phyloP scores from a whole-genome alignment of 2,113 vertebrate genomes.

The Garra rufa region DNA sequence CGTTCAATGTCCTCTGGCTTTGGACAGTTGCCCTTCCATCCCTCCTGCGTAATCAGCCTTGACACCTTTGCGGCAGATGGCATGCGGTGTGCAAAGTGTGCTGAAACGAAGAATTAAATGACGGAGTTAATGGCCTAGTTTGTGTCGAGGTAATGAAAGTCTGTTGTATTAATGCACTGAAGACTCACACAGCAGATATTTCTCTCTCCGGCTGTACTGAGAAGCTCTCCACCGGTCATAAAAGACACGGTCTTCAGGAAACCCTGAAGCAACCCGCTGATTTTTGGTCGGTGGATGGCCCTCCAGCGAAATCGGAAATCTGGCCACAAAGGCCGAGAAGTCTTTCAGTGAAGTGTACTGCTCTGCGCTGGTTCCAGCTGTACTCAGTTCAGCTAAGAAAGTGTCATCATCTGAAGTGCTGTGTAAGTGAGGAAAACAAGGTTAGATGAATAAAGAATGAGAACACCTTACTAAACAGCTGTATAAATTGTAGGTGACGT shows the following conservation, averaged over 20 bases:
- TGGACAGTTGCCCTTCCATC: conserved; percentile 19
- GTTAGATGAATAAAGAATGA: background rate
- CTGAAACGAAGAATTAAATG: conserved; percentile 3
- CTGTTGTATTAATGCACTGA: background rate
- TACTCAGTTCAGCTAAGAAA: background rate
- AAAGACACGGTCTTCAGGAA: background rate
- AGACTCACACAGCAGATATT: conserved; percentile 30
- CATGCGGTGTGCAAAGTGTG: background rate
- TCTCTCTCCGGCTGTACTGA: background rate
- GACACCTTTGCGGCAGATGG: background rate
- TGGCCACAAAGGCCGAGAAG: background rate
- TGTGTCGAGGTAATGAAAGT: background rate
- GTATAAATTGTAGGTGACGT: background rate
- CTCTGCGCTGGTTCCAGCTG: background rate
- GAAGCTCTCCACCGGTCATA: background rate
- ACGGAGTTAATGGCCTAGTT: background rate
- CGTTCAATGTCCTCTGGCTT: background rate
- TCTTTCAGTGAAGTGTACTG: background rate
- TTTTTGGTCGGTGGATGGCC: background rate
- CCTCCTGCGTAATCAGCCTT: background rate
- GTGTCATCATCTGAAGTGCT: background rate
- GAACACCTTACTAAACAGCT: background rate
- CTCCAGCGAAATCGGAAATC: background rate
- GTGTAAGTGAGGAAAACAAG: background rate
- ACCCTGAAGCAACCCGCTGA: background rate